Evolutionary conservation across 2,113 vertebrate genomes (phyloP).

Genomic region (Alouatta palliata): DNA sequence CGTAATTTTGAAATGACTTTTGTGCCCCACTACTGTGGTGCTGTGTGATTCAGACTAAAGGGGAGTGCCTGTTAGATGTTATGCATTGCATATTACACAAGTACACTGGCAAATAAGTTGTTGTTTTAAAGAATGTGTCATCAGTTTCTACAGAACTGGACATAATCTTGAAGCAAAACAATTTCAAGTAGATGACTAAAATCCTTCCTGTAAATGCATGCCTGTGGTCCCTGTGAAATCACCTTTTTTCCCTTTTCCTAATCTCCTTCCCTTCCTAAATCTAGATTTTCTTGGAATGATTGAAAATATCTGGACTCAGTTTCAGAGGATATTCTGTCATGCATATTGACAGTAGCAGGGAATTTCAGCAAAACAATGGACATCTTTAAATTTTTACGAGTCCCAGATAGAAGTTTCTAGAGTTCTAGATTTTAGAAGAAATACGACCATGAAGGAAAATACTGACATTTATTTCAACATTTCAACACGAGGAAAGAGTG

Average conservation of each 20-base stretch:
- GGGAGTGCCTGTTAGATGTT: not conserved
- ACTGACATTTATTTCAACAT: not conserved
- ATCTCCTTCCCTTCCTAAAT: not conserved
- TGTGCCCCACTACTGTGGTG: not conserved
- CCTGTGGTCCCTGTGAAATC: not conserved
- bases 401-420: not conserved
- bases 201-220: not conserved
- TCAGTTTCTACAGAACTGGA: constrained; percentile 2
- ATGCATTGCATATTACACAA: not conserved
- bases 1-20: not conserved
- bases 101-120: not conserved
- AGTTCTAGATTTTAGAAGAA: not conserved
- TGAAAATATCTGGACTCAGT: not conserved
- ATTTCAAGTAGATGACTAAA: constrained; percentile 23
- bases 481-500: not conserved
- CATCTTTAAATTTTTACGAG: not conserved
- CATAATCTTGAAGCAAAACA: constrained; percentile 22
- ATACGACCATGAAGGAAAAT: not conserved
- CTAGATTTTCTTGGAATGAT: not conserved
- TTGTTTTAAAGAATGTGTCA: not conserved
- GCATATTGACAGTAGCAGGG: not conserved
- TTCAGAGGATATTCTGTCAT: not conserved
- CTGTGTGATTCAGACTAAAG: not conserved
- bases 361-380: not conserved
- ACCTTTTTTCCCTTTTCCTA: not conserved